These are phyloP conservation scores for Aplochiton taeniatus DNA, from an alignment of 2,797 vertebrate species.

Conservation along the genomic window DNA sequence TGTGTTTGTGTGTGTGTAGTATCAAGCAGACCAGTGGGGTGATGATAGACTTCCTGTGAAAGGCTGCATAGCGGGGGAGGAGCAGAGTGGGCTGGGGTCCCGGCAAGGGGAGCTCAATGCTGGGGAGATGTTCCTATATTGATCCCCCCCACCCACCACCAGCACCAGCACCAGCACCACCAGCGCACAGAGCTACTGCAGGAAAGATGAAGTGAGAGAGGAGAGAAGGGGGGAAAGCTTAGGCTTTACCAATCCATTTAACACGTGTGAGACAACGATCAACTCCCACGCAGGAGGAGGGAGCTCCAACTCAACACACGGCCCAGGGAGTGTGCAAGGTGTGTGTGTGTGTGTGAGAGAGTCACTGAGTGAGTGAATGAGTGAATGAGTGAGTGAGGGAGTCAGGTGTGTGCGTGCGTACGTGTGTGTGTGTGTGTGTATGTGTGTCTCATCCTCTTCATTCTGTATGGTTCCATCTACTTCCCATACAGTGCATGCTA, in stretches of 20 bases:
- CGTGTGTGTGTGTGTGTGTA: no score
- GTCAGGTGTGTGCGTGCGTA: no score
- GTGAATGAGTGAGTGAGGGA: no score
- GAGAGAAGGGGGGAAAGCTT: background rate
- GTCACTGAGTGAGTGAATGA: no score
- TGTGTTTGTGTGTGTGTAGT: background rate
- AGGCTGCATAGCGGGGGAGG: background rate
- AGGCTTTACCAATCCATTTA: constrained; percentile 9
- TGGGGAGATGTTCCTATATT: no score
- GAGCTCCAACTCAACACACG: background rate
- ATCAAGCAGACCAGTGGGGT: background rate
- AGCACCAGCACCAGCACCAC: no score
- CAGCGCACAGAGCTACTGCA: no score
- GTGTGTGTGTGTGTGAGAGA: background rate
- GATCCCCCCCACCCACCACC: no score
- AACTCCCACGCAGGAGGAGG: constrained; percentile 6
- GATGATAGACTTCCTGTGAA: constrained; percentile 8
- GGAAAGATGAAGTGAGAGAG: background rate
- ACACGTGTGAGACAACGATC: constrained; percentile 17
- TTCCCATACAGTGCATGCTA: no score
- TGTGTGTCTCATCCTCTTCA: no score
- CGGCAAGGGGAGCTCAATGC: background rate
- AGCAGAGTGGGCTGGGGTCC: background rate
- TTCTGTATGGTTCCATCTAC: no score
- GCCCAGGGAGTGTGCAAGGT: background rate